Evolutionary conservation across 1,140 invertebrate species (phyloP), one percentile per base, ranked within the genome.

Genomic region (Drosophila oshimai): DNA sequence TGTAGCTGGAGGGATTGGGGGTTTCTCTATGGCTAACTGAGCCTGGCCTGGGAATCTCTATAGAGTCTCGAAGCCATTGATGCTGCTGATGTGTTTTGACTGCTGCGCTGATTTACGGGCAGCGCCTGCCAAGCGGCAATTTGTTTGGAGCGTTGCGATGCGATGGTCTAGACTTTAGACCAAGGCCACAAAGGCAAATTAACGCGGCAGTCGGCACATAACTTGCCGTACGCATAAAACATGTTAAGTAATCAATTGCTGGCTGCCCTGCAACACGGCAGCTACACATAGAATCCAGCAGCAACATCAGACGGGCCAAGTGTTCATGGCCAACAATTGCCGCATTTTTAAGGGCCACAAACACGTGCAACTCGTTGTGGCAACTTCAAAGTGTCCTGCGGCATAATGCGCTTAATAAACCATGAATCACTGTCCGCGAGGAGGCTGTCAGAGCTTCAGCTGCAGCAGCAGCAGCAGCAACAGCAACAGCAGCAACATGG

Each of bases 361-460:
- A 71, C 68, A 71, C 68, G 68, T 71, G 68, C 68, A 71, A 44
- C 50, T 70, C 36, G 49, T 18, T 1, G 34, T 70, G 49, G 46
- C 67, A 81, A 84, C 80, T 84, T 84, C 80, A 84, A 84, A 86
- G 81, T 86, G 61, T 87, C 81, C 81, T 87, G 81, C 81, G 81
- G 88, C 87, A 88, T 90, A 90, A 90, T 90, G 78, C 79, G 88
- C 88, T 90, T 90, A 90, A 90, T 90, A 90, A 90, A 90, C 88
- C 88, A 90, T 90, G 88, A 90, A 90, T 90, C 88, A 90, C 88
- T 90, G 88, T 88, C 88, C 78, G 73, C 71, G 78, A 68, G 72
- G 64, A 71, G 68, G 45, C 84, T 84, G 84, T 89, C 84, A 84
- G 71, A 65, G 42, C 58, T 31, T 65, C 34, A 50, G 61, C 60